Conservation (phyloP, 2,888 invertebrate genomes). For the Harpalus rufipes region DNA sequence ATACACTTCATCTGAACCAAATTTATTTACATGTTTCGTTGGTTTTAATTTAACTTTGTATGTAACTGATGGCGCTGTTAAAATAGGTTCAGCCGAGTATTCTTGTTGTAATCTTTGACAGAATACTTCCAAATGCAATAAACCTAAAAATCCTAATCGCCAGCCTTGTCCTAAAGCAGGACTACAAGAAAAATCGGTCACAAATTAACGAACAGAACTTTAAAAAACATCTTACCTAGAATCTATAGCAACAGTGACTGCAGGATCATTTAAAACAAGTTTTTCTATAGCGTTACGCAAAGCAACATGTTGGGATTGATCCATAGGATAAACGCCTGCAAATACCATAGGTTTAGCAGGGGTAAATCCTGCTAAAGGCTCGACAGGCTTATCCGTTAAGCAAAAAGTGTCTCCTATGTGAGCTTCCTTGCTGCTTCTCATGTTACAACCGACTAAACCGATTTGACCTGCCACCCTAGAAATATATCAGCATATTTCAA, state of each 20-base stretch:
- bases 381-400: slow-evolving; percentile 79
- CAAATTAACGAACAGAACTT: not conserved
- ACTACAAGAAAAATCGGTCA: slow-evolving; percentile 77
- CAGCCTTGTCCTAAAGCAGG: slow-evolving; percentile 93
- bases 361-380: slow-evolving; percentile 83
- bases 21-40: slow-evolving; percentile 84
- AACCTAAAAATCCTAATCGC: slow-evolving; percentile 91
- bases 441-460: slow-evolving; percentile 91
- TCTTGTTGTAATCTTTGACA: slow-evolving; percentile 92
- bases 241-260: slow-evolving; percentile 90
- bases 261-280: slow-evolving; percentile 95
- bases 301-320: slow-evolving; percentile 89
- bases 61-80: slow-evolving; percentile 92
- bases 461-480: slow-evolving; percentile 92
- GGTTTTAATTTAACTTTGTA: slow-evolving; percentile 89
- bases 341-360: slow-evolving; percentile 89
- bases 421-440: slow-evolving; percentile 86
- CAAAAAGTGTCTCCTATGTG: slow-evolving; percentile 88
- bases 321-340: slow-evolving; percentile 94
- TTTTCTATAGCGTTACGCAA: slow-evolving; percentile 92
- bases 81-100: slow-evolving; percentile 88
- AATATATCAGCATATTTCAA: slow-evolving; percentile 55
- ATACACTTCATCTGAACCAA: slow-evolving; percentile 81
- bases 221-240: slow-evolving; percentile 82
- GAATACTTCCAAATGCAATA: slow-evolving; percentile 93